Evolutionary conservation across 2,797 vertebrate genomes (phyloP).

Genomic region (Heliangelus exortis): DNA sequence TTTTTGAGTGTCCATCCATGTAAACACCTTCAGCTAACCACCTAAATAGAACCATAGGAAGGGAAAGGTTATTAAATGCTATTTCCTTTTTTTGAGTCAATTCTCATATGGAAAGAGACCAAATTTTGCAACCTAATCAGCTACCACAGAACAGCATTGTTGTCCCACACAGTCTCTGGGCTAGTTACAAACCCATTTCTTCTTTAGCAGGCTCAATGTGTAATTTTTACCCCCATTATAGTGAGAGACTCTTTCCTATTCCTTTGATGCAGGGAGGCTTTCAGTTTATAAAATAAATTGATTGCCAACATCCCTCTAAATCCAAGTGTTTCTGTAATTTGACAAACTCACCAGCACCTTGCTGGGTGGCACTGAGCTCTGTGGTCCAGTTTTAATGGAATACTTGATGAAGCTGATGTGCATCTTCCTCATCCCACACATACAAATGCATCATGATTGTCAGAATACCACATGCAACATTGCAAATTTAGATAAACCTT

Average conservation of each 20-base stretch:
- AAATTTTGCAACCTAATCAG: not conserved
- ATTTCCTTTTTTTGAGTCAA: not conserved
- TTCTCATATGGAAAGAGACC: not conserved
- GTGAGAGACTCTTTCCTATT: not conserved
- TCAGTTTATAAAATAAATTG: constrained; percentile 57
- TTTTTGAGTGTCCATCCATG: not conserved
- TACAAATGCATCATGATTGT: constrained; percentile 27
- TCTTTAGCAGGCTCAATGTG: not conserved
- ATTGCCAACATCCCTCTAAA: constrained; percentile 36
- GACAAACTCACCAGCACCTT: constrained; percentile 23
- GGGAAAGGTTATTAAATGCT: not conserved
- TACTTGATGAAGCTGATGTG: constrained; percentile 1
- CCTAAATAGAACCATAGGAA: not conserved
- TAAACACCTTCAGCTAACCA: not conserved
- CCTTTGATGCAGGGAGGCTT: not conserved
- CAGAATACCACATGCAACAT: not conserved
- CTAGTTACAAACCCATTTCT: not conserved
- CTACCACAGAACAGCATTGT: not conserved
- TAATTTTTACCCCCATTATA: not conserved
- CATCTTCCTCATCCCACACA: constrained; percentile 12
- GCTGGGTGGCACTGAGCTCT: not conserved
- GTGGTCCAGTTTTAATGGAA: constrained; percentile 13
- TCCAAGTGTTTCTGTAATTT: constrained; percentile 41
- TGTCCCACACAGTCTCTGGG: not conserved
- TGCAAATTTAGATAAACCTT: not conserved